Evolutionary conservation across 2,888 invertebrate species (phyloP), one percentile per base, ranked within the genome.

Genomic region (Netelia virgata): DNA sequence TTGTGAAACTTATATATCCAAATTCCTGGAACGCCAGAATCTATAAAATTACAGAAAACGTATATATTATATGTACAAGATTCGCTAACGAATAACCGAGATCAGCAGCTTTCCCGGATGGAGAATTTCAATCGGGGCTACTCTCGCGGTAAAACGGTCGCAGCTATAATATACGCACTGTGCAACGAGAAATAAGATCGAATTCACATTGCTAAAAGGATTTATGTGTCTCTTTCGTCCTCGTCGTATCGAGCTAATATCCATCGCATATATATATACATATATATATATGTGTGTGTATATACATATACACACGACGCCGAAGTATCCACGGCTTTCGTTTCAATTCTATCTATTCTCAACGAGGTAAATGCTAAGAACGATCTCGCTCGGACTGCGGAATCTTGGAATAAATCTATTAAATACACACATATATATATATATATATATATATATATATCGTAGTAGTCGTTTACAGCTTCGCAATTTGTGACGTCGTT

Each of bases 191-290:
- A 79, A 63, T 47, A 47, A 79, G 70, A 79, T 75, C 83, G 79
- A 79, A 83, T 83, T 66, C 75, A 50, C 83, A 75, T 76, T 59
- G 83, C 79, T 79, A 43, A 83, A 80, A 83, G 79, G 79, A 83
- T 83, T 80, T 83, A 83, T 75, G 79, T 69, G 78, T 83, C 57
- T 74, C 83, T 70, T 73, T 83, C 55, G 53, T 16, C 43, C 20
- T 14, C 76, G 23, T 76, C 68, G 66, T 47, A 41, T 55, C 1
- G 55, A 66, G 55, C 66, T 75, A 55, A 68, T 77, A 77, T 69
- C 77, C 36, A 20, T 53, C 74, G 74, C 74, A 11, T 41, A 64
- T 64, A 55, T 59, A 70, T 53, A 66, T 36, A 55, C 5, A 55
- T 55, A 55, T 16, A 55, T 55, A 55, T 55, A 23, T 23, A 23